Evolutionary conservation across 2,113 vertebrate genomes (phyloP), one percentile per base, ranked within the genome.

Genomic region (Ginglymostoma cirratum): DNA sequence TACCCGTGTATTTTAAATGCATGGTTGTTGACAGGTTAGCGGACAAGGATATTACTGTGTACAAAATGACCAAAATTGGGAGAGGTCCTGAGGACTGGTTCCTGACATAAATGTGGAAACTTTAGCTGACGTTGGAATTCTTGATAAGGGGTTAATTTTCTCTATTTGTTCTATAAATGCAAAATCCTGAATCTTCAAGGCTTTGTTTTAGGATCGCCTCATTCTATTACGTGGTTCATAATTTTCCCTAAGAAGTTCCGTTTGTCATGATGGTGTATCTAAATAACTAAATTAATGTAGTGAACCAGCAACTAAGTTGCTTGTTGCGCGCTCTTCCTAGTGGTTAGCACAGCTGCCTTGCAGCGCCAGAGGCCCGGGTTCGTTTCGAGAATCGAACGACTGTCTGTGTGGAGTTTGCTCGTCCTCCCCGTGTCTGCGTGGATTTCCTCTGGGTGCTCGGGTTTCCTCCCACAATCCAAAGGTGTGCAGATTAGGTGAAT

Each of bases 1-100:
- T 67, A 45, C 92, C 92, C 24, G 30, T 70, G 66, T 67, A 94
- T 42, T 94, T 94, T 94, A 42, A 94, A 15, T 69, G 92, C 61
- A 8, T 38, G 12, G 21, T 70, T 42, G 92, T 69, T 94, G 65
- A 70, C 10, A 94, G 1, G 23, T 23, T 69, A 61, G 27, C 30
- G n/a, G 38, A 69, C 92, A 94, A 70, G 67, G 65, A 45, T 14
- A 69, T 94, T 48, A 38, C 8, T 70, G 67, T 94, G n/a, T 94
- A 94, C 10, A 94, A 70, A 45, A 69, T 94, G 92, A 30, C 66
- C 21, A 69, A 21, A 94, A 94, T 69, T 10, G 19, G 38, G 14
- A 42, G n/a, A 94, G 19, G 17, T 42, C 38, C 65, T 94, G 65
- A 70, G 10, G 12, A 70, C 34, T 17, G 52, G 27, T 34, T 90